Evolutionary conservation across 1,140 invertebrate genomes (phyloP), one percentile per base, ranked within the genome.

Genomic region (Phymastichus coffea): DNA sequence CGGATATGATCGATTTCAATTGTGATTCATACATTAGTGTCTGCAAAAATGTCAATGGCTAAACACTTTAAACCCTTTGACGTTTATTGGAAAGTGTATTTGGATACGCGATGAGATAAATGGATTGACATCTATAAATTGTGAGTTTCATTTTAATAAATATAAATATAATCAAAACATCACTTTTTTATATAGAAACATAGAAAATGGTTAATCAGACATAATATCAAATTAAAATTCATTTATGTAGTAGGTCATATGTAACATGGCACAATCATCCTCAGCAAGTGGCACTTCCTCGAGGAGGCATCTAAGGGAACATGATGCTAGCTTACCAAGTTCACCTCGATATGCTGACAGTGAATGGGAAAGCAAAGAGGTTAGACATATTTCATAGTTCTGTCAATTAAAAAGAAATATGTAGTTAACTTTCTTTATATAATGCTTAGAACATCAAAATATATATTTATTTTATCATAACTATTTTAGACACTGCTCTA

Each of bases 311-410:
- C 69, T 69, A 41, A 73, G 81, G 51, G 82, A 83, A 52, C 82
- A 83, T 57, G 82, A 83, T 66, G 74, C 80, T 46, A 68, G 74
- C 30, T 60, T 65, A 38, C 71, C 80, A 47, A 72, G 78, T 46
- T 81, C 82, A 37, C 77, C 80, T 38, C 73, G 84, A 62, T 85
- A 81, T 63, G 79, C 77, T 8, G 85, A 87, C 68, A 82, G 82
- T 28, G 87, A 88, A 70, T 88, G 86, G 86, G 87, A 87, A 72
- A 85, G 85, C 12, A 86, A 86, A 71, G 86, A 88, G 78, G 85
- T 86, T 66, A 66, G 61, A 30, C n/a, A 10, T 28, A 2, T 19
- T 57, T 55, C 63, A 8, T 56, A 35, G 28, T 33, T 7, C 28
- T n/a, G n/a, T n/a, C n/a, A n/a, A n/a, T 46, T 26, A 9, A 33